A percentile compares a stretch with the other conserved stretches of the same genome.
Evolutionary conservation across 1,140 invertebrate species (phyloP).

Genomic region (Lethocerus indicus): DNA sequence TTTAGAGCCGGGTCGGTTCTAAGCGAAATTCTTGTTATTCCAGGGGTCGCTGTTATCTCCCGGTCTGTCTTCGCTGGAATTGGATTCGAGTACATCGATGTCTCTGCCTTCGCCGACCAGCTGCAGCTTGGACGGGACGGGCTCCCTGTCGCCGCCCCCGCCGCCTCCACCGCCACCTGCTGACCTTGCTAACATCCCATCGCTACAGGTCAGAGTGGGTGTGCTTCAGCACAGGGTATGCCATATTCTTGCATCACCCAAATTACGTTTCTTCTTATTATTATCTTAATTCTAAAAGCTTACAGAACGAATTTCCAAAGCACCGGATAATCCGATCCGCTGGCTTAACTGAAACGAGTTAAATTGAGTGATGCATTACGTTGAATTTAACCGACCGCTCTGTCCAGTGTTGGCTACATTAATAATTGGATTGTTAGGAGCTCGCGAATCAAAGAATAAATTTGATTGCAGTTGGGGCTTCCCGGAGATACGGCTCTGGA

Average conservation of each 20-base stretch:
- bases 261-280: too few species aligned
- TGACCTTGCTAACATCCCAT: conserved; percentile 24
- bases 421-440: too few species aligned
- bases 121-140: conserved; percentile 41
- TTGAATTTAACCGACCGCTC: too few species aligned
- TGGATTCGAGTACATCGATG: conserved; percentile 59
- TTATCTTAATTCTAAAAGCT: too few species aligned
- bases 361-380: too few species aligned
- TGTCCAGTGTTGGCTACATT: too few species aligned
- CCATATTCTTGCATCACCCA: neutral
- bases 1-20: too few species aligned
- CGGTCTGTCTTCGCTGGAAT: conserved; percentile 48
- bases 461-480: conserved; percentile 55
- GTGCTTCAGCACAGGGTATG: conserved; percentile 73
- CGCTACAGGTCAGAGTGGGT: conserved; percentile 49
- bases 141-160: conserved; percentile 27
- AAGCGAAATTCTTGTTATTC: too few species aligned
- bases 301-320: too few species aligned
- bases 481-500: conserved; percentile 78
- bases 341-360: too few species aligned
- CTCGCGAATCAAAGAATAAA: too few species aligned
- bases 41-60: conserved; percentile 42
- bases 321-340: too few species aligned
- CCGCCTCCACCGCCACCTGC: conserved; percentile 14
- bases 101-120: conserved; percentile 58